Base-by-base conservation (phyloP, 2,888 invertebrate species). In the Stenodera caucasica region DNA sequence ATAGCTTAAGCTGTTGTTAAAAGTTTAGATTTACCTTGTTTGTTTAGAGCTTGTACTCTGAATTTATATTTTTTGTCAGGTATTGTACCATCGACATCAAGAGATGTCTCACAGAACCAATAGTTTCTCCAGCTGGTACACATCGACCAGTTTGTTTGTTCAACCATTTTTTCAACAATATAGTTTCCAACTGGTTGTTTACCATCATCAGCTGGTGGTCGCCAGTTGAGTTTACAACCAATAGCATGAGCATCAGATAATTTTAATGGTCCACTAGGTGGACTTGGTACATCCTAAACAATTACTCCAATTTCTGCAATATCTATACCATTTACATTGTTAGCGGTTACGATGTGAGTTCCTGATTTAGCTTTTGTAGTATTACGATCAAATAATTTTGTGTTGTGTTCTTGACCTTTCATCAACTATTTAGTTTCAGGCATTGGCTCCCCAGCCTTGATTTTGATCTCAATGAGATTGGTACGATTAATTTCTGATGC, bases 61-160 rank as follows among this genome's bases (percentile, higher is more conserved):
- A 98, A 99, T 83, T 98, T 97, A 83, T 98, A 99, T 79, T 95
- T 96, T 76, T 97, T 96, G 68, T 95, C 96, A 0, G 96, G 96
- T 40, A 87, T 88, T 0, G 99, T 83, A 0, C 94, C 94, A 57
- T 94, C 94, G 0, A 98, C 87, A 2, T 89, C 84, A 0, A 94
- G 77, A 53, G 81, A 85, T 11, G 95, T 96, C 64, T 84, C n/a
- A n/a, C 83, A 0, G 93, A 91, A 0, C 95, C 94, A 75, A 90
- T 89, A 2, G 96, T 95, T 82, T 97, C 96, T 0, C 95, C 96
- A 23, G 94, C 94, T 58, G 90, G 92, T 26, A 94, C 91, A 96
- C 97, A 97, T 37, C 96, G 85, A n/a, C 94, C 95, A n/a, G n/a
- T n/a, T n/a, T 1, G 91, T 90, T 40, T 90, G 89, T 81, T 95